Evolutionary conservation across 2,888 invertebrate genomes (phyloP).

Genomic region (Diabrotica balteata): DNA sequence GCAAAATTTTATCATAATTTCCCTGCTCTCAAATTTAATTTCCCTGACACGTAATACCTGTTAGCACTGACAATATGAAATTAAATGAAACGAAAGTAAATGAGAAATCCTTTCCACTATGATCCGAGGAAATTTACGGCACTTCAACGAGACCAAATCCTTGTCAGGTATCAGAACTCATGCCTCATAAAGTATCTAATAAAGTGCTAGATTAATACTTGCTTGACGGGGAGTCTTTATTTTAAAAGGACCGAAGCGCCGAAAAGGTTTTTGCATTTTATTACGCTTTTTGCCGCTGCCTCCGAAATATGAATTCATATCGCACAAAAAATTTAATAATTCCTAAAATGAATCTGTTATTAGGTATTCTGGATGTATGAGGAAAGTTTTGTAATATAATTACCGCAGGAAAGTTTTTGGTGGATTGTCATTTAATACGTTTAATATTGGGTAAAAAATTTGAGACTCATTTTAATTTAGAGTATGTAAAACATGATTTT

Average conservation of each 20-base stretch:
- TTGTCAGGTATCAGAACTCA: conserved; percentile 40
- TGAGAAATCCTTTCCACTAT: conserved; percentile 27
- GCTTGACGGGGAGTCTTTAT: conserved; percentile 16
- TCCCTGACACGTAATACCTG: too few species aligned
- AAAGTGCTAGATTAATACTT: conserved; percentile 43
- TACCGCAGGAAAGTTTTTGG: neutral
- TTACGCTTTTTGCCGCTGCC: conserved; percentile 12
- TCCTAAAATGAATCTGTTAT: conserved; percentile 12
- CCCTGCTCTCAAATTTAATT: too few species aligned
- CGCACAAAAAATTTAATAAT: conserved; percentile 17
- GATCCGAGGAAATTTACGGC: neutral
- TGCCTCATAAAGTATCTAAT: conserved; percentile 46
- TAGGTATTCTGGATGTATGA: conserved; percentile 7
- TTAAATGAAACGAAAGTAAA: conserved; percentile 6
- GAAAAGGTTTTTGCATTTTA: conserved; percentile 18
- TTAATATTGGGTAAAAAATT: too few species aligned
- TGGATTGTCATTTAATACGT: too few species aligned
- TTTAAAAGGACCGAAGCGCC: conserved; percentile 1
- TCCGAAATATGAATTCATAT: conserved; percentile 16
- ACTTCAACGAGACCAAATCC: conserved; percentile 25
- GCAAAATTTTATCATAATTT: too few species aligned
- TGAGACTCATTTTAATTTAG: too few species aligned
- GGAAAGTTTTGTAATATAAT: conserved; percentile 16
- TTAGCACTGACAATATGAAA: neutral
- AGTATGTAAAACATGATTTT: too few species aligned